Evolutionary conservation across 30 jellyfish, hydroid and myxozoan species (phyloP).

Genomic region (Cassiopea xamachana): DNA sequence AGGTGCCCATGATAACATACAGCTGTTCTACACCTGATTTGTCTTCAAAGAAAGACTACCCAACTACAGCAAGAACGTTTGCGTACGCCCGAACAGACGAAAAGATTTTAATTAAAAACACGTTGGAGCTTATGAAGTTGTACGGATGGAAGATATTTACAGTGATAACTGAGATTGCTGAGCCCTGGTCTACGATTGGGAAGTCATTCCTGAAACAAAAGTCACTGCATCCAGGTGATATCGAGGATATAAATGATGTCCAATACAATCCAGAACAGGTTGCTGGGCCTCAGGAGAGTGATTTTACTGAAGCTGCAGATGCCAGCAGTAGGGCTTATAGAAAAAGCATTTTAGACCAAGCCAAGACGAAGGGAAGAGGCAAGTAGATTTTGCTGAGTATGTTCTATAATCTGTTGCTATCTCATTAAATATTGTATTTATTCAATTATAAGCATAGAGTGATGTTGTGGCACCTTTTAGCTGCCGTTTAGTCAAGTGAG

Average conservation of each 20-base stretch:
- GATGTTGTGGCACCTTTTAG: no score
- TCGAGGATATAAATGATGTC: constrained; percentile 11
- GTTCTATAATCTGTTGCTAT: no score
- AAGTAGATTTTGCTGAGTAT: not conserved
- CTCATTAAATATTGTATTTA: no score
- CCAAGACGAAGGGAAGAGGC: constrained; percentile 75
- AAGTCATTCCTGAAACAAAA: constrained; percentile 30
- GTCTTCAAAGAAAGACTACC: constrained; percentile 72
- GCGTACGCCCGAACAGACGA: constrained; percentile 88
- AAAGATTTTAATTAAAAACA: constrained; percentile 19
- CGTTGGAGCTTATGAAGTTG: constrained; percentile 54
- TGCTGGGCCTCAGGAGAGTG: not conserved
- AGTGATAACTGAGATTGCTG: constrained; percentile 65
- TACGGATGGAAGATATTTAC: constrained; percentile 82
- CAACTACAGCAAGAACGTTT: constrained; percentile 87
- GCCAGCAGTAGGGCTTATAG: constrained; percentile 1
- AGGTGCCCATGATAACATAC: constrained; percentile 85
- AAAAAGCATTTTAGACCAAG: constrained; percentile 38
- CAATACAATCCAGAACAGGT: constrained; percentile 34
- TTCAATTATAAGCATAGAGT: no score
- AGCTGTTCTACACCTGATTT: constrained; percentile 81
- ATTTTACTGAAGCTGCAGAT: constrained; percentile 6
- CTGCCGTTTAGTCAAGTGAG: no score
- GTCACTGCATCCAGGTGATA: not conserved
- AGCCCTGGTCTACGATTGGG: constrained; percentile 54